Base-by-base conservation (phyloP, 2,888 invertebrate species). In the Beris morrisii region DNA sequence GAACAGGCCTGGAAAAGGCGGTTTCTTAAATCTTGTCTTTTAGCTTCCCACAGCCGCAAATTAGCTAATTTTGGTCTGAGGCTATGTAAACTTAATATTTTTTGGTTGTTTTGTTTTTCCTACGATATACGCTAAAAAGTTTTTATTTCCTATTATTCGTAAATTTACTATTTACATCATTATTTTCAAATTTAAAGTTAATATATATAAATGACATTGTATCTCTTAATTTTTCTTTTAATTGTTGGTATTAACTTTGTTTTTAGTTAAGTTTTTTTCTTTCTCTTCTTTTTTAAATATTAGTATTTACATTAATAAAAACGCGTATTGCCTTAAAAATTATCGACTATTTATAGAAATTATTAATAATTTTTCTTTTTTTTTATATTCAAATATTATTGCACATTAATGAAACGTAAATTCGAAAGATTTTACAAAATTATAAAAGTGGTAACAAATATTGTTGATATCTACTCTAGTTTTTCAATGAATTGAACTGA, bases 31-130 rank as follows among this genome's bases (percentile, higher is more conserved):
- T 22, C 13, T 56, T 50, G 15, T 54, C 32, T 31, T 50, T 70
- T 57, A 67, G 68, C 64, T 68, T 65, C 64, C 70, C 70, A 70
- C 70, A 70, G 68, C 70, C 68, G 43, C 67, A 68, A 65, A 64
- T 68, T 67, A 63, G 65, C 65, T 68, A 67, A 38, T 68, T 63
- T 70, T 68, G 70, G 70, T 70, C 68, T 68, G 68, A 68, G 69
- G 69, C 67, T 69, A 66, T 66, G 67, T 66, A 69, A 69, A 52
- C 46, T 57, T n/a, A 13, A 67, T 38, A 46, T 4, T 58, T 15
- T 58, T 46, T 64, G 64, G 12, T 11, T 54, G 43, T 64, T 53
- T 45, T 11, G 12, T 44, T 45, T 22, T 22, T 61, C 52, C 61
- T 61, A 61, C 61, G 61, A 61, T 44, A 61, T 61, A 61, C 38